These are phyloP conservation scores for Onychomys torridus DNA, from an alignment of 2,797 vertebrate genomes.

Conservation along the genomic window DNA sequence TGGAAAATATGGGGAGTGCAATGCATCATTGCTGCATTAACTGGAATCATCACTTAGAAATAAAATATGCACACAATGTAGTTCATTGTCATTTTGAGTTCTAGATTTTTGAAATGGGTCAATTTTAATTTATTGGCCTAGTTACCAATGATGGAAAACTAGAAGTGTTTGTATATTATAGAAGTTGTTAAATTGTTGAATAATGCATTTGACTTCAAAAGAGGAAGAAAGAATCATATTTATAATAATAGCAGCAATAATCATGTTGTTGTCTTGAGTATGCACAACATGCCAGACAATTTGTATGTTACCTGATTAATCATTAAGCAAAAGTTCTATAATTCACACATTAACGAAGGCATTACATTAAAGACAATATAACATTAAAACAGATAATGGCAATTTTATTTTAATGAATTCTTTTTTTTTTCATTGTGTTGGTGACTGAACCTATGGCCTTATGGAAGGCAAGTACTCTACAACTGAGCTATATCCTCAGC, in stretches of 20 bases:
- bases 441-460: not conserved
- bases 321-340: not conserved
- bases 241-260: not conserved
- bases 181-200: slow-evolving; percentile 10
- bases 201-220: slow-evolving; percentile 28
- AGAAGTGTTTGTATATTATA: not conserved
- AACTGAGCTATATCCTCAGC: not conserved
- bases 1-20: not conserved
- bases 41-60: slow-evolving; percentile 23
- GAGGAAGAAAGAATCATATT: slow-evolving; percentile 11
- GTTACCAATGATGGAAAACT: slow-evolving; percentile 42
- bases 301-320: not conserved
- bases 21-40: not conserved
- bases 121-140: slow-evolving; percentile 41
- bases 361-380: not conserved
- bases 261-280: not conserved
- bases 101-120: slow-evolving; percentile 12
- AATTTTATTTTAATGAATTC: not conserved
- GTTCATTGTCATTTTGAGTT: not conserved
- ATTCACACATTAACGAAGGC: slow-evolving; percentile 13
- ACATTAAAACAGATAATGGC: not conserved
- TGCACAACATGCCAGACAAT: not conserved
- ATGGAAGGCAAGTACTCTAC: not conserved
- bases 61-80: slow-evolving; percentile 14
- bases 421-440: not conserved